Evolutionary conservation across 2,888 invertebrate species (phyloP), one percentile per base, ranked within the genome.

Genomic region (Drosophila prolongata): DNA sequence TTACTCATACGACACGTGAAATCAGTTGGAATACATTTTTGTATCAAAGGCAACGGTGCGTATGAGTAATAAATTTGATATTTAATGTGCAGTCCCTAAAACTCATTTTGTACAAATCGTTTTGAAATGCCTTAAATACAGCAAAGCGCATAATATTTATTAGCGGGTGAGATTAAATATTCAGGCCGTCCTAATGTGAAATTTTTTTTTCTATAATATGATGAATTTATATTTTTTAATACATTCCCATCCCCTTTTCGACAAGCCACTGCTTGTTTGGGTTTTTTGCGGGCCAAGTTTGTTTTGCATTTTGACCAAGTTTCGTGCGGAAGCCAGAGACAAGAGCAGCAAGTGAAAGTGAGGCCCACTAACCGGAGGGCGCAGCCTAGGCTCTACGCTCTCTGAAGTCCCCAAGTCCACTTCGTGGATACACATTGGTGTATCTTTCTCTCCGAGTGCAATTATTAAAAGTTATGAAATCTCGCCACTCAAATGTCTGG

Each of bases 241-340:
- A 30, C 1, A 10, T 9, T 1, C 1, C n/a, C 10, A 2, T 0
- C 19, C 50, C 37, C 37, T 13, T 14, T 14, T n/a, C 0, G 13
- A 16, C 38, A n/a, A n/a, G 35, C 40, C 62, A 1, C 40, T 62
- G 62, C 1, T 10, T 34, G 24, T 13, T 42, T 49, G 4, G 13
- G 6, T 24, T 38, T 66, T 71, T 83, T 83, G 71, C 73, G 60
- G 80, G 66, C 81, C 89, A 83, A 83, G 89, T 87, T 86, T 80
- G 71, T 72, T 84, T 88, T 80, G 87, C 84, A 88, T 84, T 88
- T 84, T 88, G 87, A 88, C 84, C 83, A 84, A 86, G 89, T 87
- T 85, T 81, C 46, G 73, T 75, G 76, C 89, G 89, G 89, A 89
- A 86, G 89, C 82, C 64, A 75, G 76, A 58, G 57, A 58, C 53